These are phyloP conservation scores for Catostomus latipinnis DNA, from an alignment of 2,797 vertebrate species.

Conservation along the genomic window DNA sequence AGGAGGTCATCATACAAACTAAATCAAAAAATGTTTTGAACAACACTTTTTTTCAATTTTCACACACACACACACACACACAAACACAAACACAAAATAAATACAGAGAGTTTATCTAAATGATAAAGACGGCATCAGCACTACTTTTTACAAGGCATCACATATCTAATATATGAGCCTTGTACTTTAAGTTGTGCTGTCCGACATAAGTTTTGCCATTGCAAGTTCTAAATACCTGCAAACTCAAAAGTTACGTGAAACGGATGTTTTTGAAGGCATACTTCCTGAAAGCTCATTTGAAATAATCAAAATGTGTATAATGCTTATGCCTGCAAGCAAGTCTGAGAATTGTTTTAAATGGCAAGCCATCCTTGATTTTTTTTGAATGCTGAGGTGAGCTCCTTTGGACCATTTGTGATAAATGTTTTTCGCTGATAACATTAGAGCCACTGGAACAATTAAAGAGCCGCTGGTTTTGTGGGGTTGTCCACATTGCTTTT, in stretches of 20 bases:
- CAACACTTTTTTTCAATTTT: no score
- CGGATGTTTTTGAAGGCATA: constrained; percentile 5
- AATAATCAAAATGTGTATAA: constrained; percentile 28
- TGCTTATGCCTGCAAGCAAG: constrained; percentile 20
- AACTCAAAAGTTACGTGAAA: constrained; percentile 10
- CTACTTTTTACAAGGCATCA: no score
- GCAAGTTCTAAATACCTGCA: constrained; percentile 21
- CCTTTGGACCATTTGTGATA: constrained; percentile 70
- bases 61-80: no score
- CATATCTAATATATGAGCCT: no score
- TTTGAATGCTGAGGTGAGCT: constrained; percentile 81
- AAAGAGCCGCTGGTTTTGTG: constrained; percentile 67
- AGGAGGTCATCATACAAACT: no score
- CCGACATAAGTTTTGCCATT: neutral
- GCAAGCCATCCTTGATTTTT: constrained; percentile 92
- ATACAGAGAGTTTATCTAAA: no score
- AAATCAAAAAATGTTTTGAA: no score
- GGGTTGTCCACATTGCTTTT: constrained; percentile 62
- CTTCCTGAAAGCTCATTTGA: constrained; percentile 35
- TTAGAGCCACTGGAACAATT: constrained; percentile 69
- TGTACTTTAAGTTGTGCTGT: no score
- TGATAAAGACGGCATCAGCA: no score
- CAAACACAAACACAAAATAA: no score
- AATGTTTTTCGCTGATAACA: constrained; percentile 76
- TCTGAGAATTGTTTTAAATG: constrained; percentile 81